These are phyloP conservation scores for Elysia chlorotica DNA, from an alignment of 1,140 invertebrate genomes.

Conservation along the genomic window DNA sequence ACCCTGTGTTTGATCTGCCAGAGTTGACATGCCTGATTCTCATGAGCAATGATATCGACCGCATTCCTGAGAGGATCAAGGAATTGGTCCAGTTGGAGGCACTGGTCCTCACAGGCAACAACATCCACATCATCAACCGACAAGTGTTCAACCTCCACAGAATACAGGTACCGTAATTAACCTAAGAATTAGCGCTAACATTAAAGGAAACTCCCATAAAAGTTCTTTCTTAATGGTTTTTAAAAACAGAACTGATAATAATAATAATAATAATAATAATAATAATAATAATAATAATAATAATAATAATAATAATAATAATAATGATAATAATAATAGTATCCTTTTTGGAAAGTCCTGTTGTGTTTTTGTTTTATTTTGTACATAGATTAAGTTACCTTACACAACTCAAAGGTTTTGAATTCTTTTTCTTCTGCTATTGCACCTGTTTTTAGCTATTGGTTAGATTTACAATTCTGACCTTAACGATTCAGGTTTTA, in stretches of 20 bases:
- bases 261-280: not conserved
- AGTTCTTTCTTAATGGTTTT: not conserved
- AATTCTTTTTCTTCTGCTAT: too few relatives aligned
- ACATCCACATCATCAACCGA: conserved; percentile 35
- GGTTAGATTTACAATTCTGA: too few relatives aligned
- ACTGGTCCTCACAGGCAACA: conserved; percentile 45
- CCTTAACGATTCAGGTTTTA: too few relatives aligned
- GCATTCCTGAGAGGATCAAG: conserved; percentile 43
- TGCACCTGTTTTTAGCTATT: too few relatives aligned
- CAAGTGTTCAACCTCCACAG: conserved; percentile 38
- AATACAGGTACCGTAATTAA: conserved; percentile 23
- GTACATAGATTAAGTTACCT: too few relatives aligned
- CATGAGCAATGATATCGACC: conserved; percentile 41
- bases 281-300: not conserved
- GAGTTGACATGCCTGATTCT: conserved; percentile 43
- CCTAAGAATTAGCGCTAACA: not conserved
- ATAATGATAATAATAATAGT: too few relatives aligned
- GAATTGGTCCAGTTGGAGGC: conserved; percentile 42
- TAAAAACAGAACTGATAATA: not conserved
- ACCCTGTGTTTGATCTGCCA: conserved; percentile 34
- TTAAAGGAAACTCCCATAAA: not conserved
- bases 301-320: not conserved
- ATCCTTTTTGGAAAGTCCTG: too few relatives aligned
- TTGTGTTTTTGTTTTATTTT: too few relatives aligned
- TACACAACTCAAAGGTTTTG: too few relatives aligned